Conservation (phyloP, 2,888 invertebrate genomes). For the Syritta pipiens region DNA sequence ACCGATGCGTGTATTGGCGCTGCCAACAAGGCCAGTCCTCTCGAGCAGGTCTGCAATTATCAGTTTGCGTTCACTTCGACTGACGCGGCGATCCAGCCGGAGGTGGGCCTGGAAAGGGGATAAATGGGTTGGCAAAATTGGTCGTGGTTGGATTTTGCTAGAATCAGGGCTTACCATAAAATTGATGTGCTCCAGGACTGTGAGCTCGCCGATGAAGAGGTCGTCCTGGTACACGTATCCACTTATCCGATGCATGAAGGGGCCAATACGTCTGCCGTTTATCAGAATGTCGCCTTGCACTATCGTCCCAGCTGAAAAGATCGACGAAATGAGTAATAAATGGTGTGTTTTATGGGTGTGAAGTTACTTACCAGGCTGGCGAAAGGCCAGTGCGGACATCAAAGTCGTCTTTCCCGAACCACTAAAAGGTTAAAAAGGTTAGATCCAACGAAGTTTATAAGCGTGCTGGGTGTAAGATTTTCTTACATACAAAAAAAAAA, state of each 20-base stretch:
- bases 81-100: conserved; percentile 86
- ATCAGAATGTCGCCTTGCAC: conserved; percentile 90
- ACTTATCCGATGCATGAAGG: conserved; percentile 89
- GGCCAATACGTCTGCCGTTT: conserved; percentile 86
- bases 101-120: conserved; percentile 85
- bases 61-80: conserved; percentile 82
- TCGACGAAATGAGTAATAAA: not conserved
- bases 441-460: not conserved
- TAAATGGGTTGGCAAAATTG: not conserved
- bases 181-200: conserved; percentile 91
- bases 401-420: conserved; percentile 95
- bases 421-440: conserved; percentile 70
- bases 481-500: too few relatives aligned
- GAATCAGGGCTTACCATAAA: conserved; percentile 91
- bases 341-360: not conserved
- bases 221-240: conserved; percentile 97
- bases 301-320: conserved; percentile 82
- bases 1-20: conserved; percentile 89
- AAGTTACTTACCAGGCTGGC: conserved; percentile 84
- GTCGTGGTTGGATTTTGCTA: too few relatives aligned
- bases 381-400: conserved; percentile 90
- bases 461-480: too few relatives aligned
- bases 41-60: conserved; percentile 86
- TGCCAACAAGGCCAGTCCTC: conserved; percentile 86
- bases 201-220: conserved; percentile 90